phyloP scores from a whole-genome alignment of 2,797 vertebrate genomes.

The Menidia menidia region DNA sequence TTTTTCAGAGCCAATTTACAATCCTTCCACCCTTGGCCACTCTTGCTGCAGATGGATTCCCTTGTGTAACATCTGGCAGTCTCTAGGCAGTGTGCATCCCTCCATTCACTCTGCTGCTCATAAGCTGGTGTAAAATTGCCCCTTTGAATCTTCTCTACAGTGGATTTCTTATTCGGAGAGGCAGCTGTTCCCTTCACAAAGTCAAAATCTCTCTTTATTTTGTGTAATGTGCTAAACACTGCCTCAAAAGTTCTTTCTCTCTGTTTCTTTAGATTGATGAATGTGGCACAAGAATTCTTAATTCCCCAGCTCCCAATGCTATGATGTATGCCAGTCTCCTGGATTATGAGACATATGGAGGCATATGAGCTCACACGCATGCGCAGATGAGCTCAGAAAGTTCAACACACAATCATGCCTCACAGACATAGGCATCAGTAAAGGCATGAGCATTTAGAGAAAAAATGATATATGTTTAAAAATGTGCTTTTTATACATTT shows the following conservation, averaged over 20 bases:
- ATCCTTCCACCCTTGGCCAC: slow-evolving; percentile 67
- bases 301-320: slow-evolving; percentile 59
- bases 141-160: slow-evolving; percentile 72
- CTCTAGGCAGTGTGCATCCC: slow-evolving; percentile 61
- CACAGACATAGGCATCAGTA: slow-evolving; percentile 20
- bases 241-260: slow-evolving; percentile 54
- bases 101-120: slow-evolving; percentile 69
- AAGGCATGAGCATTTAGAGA: slow-evolving; percentile 1
- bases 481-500: slow-evolving; percentile 39
- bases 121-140: slow-evolving; percentile 79
- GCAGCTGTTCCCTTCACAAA: slow-evolving; percentile 41
- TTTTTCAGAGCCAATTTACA: slow-evolving; percentile 71
- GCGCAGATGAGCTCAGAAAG: slow-evolving; percentile 53
- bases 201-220: slow-evolving; percentile 63
- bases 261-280: slow-evolving; percentile 64
- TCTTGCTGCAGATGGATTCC: slow-evolving; percentile 70
- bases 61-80: slow-evolving; percentile 68
- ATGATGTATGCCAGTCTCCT: slow-evolving; percentile 67
- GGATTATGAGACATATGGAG: slow-evolving; percentile 74
- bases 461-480: slow-evolving; percentile 34
- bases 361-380: slow-evolving; percentile 57
- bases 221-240: slow-evolving; percentile 64
- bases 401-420: slow-evolving; percentile 25
- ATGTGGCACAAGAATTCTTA: slow-evolving; percentile 66
- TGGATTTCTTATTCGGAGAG: slow-evolving; percentile 55